Conservation (phyloP, 2,113 vertebrate genomes). For the Paramormyrops kingsleyae region DNA sequence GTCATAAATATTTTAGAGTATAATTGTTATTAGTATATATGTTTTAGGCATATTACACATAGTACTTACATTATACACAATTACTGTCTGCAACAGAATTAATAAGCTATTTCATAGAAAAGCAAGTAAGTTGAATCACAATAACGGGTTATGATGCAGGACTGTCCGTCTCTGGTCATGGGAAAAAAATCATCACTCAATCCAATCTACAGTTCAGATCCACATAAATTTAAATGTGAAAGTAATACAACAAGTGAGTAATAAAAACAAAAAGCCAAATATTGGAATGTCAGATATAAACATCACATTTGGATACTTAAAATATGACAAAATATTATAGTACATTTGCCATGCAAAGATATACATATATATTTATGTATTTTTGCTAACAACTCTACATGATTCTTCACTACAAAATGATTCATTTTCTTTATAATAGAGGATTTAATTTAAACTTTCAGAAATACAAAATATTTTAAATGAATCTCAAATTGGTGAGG, state of each 20-base stretch:
- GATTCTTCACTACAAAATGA: conserved; percentile 24
- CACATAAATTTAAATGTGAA: background rate
- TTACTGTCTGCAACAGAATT: conserved; percentile 11
- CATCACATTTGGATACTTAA: background rate
- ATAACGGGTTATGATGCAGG: background rate
- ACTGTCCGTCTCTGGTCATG: background rate
- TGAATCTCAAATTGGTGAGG: conserved; percentile 32
- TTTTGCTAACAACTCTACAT: background rate
- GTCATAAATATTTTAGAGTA: conserved; percentile 23
- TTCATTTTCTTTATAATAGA: conserved; percentile 39
- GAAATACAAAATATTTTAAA: conserved; percentile 40
- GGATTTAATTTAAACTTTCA: conserved; percentile 26
- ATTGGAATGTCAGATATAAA: background rate
- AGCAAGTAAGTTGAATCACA: background rate
- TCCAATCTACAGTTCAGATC: background rate
- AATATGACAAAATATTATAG: conserved; percentile 24
- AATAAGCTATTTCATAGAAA: conserved; percentile 30
- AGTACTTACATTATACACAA: background rate
- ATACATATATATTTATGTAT: background rate
- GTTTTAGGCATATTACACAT: conserved; percentile 39
- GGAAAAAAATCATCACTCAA: background rate
- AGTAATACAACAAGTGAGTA: background rate
- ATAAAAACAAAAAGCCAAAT: background rate
- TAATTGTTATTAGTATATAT: conserved; percentile 34
- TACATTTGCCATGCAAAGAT: conserved; percentile 23